Evolutionary conservation across 2,888 invertebrate species (phyloP), one percentile per base, ranked within the genome.

Genomic region (Andrena hattorfiana): DNA sequence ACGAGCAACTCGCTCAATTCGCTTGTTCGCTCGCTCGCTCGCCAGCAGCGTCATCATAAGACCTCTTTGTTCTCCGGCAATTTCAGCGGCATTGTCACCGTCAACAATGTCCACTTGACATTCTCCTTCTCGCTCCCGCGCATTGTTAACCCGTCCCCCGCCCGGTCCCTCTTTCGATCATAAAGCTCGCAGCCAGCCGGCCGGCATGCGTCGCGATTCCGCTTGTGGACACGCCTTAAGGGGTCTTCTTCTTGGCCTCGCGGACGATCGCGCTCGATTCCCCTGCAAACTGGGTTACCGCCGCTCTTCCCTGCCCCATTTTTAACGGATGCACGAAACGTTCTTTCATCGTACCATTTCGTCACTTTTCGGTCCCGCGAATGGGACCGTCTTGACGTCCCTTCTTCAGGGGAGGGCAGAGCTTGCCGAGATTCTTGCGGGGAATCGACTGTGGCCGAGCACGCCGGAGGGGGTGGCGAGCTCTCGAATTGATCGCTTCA

Each of bases 61-160:
- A 93, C 93, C 92, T 93, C 94, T 94, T 94, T 94, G 94, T 94
- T 93, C 93, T 93, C 93, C 92, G 92, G 93, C 93, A 94, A 94
- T 94, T 94, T 93, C 93, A 93, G 93, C 93, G 92, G 93, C 93
- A 94, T 94, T 94, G 94, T 93, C 93, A 92, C 93, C 93, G 92
- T 94, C 94, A 93, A 94, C 93, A 93, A 94, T 94, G 93, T 93
- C 93, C 93, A 94, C 93, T 94, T 93, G 93, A 94, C 93, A 93
- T 93, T 92, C 91, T 91, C 92, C 90, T 88, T 93, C 93, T 93
- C 91, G 85, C 92, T 93, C 90, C 70, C 84, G 87, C 91, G 84
- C 90, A 93, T 93, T 93, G 92, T 93, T 91, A 90, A 90, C 90
- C 88, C 91, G 83, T 85, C 85, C 90, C 77, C 83, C 74, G 60